Evolutionary conservation across 2,888 invertebrate genomes (phyloP).

Genomic region (Papilio demoleus): DNA sequence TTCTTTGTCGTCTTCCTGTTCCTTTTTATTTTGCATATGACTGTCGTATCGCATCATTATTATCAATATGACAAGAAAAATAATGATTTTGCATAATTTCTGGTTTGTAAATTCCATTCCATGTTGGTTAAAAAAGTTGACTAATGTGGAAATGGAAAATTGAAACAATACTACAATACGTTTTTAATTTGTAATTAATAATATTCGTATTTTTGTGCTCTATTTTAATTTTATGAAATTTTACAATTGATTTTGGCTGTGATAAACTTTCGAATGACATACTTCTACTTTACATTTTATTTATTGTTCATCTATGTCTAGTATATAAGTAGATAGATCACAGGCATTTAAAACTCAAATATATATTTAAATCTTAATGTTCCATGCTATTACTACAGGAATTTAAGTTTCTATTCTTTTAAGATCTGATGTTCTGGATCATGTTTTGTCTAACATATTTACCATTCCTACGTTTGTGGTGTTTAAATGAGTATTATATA

Average conservation of each 20-base stretch:
- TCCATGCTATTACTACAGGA: background rate
- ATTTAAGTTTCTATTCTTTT: background rate
- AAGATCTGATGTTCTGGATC: slow-evolving; percentile 22
- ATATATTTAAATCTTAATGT: background rate
- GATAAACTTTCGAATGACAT: slow-evolving; percentile 28
- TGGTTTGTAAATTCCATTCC: background rate
- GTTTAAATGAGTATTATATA: slow-evolving; percentile 5
- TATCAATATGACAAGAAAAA: background rate
- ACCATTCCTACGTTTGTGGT: slow-evolving; percentile 24
- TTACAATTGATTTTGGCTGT: slow-evolving; percentile 34
- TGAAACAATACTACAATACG: background rate
- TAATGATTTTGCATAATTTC: too few relatives aligned
- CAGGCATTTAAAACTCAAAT: slow-evolving; percentile 25
- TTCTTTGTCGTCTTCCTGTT: background rate
- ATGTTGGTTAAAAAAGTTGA: background rate
- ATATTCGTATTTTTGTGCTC: background rate
- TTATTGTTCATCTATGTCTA: slow-evolving; percentile 5
- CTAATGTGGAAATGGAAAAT: background rate
- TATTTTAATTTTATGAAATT: slow-evolving; percentile 2
- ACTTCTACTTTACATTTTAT: slow-evolving; percentile 8
- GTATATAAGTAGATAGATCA: slow-evolving; percentile 12
- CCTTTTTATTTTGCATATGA: background rate
- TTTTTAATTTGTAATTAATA: background rate
- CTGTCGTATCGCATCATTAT: background rate
- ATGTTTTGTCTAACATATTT: slow-evolving; percentile 15